Evolutionary conservation across 2,888 invertebrate genomes (phyloP), one percentile per base, ranked within the genome.

Genomic region (Schizaphis graminum): DNA sequence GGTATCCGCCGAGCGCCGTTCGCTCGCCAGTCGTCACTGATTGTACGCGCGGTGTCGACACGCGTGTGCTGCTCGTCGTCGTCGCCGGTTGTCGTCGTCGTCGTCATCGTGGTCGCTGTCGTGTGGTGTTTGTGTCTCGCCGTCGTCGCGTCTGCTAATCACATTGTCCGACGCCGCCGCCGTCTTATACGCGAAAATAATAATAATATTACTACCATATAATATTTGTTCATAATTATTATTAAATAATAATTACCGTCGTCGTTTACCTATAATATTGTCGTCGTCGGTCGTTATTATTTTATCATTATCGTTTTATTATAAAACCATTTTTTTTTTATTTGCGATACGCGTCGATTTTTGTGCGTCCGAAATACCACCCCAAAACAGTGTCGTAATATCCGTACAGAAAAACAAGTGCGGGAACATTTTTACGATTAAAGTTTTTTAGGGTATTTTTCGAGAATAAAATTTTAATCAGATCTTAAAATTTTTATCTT

Each of bases 31-130:
- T 94, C 94, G 94, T 94, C 94, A 94, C 94, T 94, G 94, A 94
- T 94, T 94, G 94, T 94, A 94, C 91, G 94, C 94, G 94, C 91
- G 94, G 94, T 94, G 94, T 91, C 91, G 94, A 94, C 94, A 87
- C 94, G 94, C 94, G 94, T 94, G 93, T 90, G 94, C 90, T 90
- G 86, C 57, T 61, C 61, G 92, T 86, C 87, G 92, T 91, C 90
- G 92, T 61, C 89, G 89, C 35, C 90, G 93, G 93, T 56, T 84
- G 53, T 28, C 67, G 92, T 56, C 91, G 91, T 86, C 91, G 87
- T 87, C 67, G 92, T 67, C 86, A 21, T 47, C 86, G 90, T 91
- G 67, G 24, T 49, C 61, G 44, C 35, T 53, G 87, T 47, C 88
- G 92, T 89, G 92, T 93, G 88, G 88, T 87, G 88, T 88, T 35